Conservation (phyloP, 2,888 invertebrate species). For the Acrocera orbiculus region DNA sequence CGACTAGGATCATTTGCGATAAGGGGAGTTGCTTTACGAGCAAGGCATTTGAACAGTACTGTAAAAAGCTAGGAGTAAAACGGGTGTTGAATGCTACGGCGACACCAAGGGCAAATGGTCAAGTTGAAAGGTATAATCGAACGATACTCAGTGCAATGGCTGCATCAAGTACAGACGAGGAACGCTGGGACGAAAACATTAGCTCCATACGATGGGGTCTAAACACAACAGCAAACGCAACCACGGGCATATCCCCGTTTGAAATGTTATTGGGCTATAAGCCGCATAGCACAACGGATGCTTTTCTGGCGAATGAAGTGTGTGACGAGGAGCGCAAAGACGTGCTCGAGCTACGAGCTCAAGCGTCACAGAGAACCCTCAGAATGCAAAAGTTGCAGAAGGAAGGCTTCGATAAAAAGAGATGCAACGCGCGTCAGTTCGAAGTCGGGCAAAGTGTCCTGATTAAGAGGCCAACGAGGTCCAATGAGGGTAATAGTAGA, state of each 20-base stretch:
- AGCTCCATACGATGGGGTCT: constrained; percentile 9
- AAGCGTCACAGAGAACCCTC: too few relatives aligned
- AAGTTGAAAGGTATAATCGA: constrained; percentile 11
- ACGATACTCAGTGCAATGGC: constrained; percentile 11
- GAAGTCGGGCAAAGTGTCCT: too few relatives aligned
- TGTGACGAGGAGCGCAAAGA: too few relatives aligned
- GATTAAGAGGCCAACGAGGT: too few relatives aligned
- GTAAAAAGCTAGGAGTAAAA: constrained; percentile 11
- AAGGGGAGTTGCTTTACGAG: constrained; percentile 17
- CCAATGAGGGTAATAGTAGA: constrained; percentile 13
- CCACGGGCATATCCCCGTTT: constrained; percentile 8
- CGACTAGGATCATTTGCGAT: constrained; percentile 14
- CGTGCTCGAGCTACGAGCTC: too few relatives aligned
- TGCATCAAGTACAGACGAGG: constrained; percentile 8
- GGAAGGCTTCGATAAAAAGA: too few relatives aligned
- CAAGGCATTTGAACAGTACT: constrained; percentile 14
- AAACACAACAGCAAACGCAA: constrained; percentile 12
- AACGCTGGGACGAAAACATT: constrained; percentile 12
- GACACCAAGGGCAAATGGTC: constrained; percentile 13
- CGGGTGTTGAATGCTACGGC: constrained; percentile 15
- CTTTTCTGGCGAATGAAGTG: too few relatives aligned
- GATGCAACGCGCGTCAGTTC: too few relatives aligned
- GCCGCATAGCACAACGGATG: too few relatives aligned
- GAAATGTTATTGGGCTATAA: constrained; percentile 8
- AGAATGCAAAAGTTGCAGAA: too few relatives aligned